Base-by-base conservation (phyloP, 2,888 invertebrate species). In the Aradus depressus region DNA sequence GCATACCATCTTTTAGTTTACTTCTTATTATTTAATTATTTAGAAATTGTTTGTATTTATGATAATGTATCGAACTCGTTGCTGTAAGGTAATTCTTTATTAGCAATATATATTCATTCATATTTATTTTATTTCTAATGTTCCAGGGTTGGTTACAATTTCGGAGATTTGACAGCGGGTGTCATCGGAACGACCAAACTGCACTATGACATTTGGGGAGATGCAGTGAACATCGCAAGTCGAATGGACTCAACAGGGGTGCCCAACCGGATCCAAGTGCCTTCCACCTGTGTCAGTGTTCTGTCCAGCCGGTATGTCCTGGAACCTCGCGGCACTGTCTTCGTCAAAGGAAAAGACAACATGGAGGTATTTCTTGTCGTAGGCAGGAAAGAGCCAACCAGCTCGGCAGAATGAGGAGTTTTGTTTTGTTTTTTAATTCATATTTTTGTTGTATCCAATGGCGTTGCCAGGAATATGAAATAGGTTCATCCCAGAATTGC, bases 131-230 rank as follows among this genome's bases (percentile, higher is more conserved):
- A 16, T 70, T 68, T 22, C 22, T 12, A 19, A 35, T 34, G 8
- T 35, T 54, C n/a, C 59, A 59, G 67, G 55, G 84, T 92, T 55
- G 93, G 93, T 2, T 89, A 82, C 64, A 95, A 96, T 69, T 85
- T 83, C 61, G 96, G 96, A 0, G 93, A 95, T 61, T 92, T 97
- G 0, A 95, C 95, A 0, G 93, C 96, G 0, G 95, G 95, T 2
- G 87, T 97, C 2, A 95, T 97, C 48, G 96, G 96, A 0, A 93
- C 93, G 5, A 88, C 88, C 2, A 97, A 96, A 65, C 72, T 97
- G 54, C 89, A 91, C 67, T 97, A 95, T 63, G 96, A 96, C 67
- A 96, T 96, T 62, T 97, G 96, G 96, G 96, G 96, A 0, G 96
- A 97, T 67, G 91, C 96, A 0, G 96, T 97, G 0, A 97, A 97